Evolutionary conservation across 2,113 vertebrate genomes (phyloP), one percentile per base, ranked within the genome.

Genomic region (Taurulus bubalis): DNA sequence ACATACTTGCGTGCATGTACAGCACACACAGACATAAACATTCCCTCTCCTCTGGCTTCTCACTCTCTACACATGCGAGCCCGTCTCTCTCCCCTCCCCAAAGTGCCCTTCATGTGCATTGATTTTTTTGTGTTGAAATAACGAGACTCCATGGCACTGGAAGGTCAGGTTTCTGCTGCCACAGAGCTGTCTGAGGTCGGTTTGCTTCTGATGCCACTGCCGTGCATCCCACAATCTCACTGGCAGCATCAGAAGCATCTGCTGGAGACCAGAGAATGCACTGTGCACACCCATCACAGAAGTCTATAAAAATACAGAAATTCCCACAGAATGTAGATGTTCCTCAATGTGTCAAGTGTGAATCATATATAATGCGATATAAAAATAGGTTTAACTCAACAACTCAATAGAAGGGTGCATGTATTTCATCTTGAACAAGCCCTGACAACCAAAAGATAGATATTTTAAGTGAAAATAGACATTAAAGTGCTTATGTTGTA

Each of bases 61-160:
- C 60, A 12, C 7, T 55, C 66, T 70, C 42, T 68, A 45, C 24
- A 62, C 82, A 86, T 66, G 76, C 66, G 55, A 51, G 38, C 11
- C 36, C 66, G 74, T 32, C 36, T 79, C 24, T 64, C 34, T 60
- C 78, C 62, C 87, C 80, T 71, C 70, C 74, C 74, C 87, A 89
- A 89, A 93, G 89, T 10, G 86, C 90, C 95, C 94, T 96, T 95
- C 92, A 90, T 84, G 82, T 11, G 3, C 89, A 96, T 96, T 90
- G 95, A 96, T 96, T 95, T 90, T 91, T 91, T 95, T 91, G 91
- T 51, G 90, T 87, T 94, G 88, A 92, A 95, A 92, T 92, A 95
- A 90, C 90, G 84, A 94, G 91, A 91, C 93, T 93, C 75, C 71
- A 71, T 90, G 91, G 87, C 89, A 88, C 84, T 89, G 87, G 89